phyloP scores from a whole-genome alignment of 1,140 invertebrate species.

The Cydia strobilella region DNA sequence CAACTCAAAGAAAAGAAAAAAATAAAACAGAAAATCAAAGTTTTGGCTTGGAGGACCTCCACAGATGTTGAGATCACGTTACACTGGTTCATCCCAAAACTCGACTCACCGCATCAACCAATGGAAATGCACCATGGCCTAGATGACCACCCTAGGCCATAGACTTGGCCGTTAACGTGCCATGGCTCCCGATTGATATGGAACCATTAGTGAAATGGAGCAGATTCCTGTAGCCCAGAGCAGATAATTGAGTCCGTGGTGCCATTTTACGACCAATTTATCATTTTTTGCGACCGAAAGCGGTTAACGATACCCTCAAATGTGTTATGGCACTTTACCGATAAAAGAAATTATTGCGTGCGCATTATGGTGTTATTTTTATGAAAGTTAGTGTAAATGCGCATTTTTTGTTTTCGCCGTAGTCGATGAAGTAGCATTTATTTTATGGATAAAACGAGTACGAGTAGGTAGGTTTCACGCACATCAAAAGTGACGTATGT shows the following conservation, averaged over 20 bases:
- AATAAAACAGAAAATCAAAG: no score
- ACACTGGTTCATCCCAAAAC: no score
- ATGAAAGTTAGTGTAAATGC: background rate
- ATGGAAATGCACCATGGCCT: background rate
- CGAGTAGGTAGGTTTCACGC: no score
- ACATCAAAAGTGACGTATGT: no score
- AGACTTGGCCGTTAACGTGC: background rate
- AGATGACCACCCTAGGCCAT: background rate
- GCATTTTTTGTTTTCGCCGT: background rate
- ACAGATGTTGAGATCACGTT: no score
- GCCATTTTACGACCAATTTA: conserved; percentile 20
- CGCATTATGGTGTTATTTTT: conserved; percentile 5
- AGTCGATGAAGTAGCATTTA: no score
- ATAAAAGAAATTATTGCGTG: background rate
- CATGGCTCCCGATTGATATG: conserved; percentile 2
- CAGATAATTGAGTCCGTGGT: conserved; percentile 29
- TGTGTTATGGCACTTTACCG: conserved; percentile 5
- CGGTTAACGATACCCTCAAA: conserved; percentile 22
- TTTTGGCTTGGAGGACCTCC: no score
- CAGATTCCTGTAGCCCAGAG: conserved; percentile 11
- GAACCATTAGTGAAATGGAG: conserved; percentile 28
- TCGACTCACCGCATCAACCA: background rate
- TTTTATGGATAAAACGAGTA: no score
- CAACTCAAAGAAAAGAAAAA: no score
- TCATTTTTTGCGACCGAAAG: conserved; percentile 27